These are phyloP conservation scores for Rhyacophila brunnea DNA, from an alignment of 1,140 invertebrate genomes.

Conservation along the genomic window DNA sequence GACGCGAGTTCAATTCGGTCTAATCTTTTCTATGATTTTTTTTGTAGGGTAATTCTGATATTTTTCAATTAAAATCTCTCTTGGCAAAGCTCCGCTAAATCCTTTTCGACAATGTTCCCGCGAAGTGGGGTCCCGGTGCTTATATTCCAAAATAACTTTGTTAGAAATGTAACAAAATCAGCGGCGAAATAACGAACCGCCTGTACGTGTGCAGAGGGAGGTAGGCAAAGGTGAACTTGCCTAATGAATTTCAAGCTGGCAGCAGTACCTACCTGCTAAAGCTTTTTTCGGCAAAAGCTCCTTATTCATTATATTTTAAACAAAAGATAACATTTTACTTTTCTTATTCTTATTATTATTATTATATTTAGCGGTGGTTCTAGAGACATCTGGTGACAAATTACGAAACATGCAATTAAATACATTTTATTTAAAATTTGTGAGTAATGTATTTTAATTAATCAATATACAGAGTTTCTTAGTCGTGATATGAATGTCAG, in stretches of 20 bases:
- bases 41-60: not conserved
- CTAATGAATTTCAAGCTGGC: conserved; percentile 21
- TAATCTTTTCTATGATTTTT: too few species aligned
- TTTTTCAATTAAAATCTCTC: not conserved
- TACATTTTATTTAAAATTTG: too few species aligned
- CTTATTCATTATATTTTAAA: not conserved
- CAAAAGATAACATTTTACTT: too few species aligned
- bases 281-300: not conserved
- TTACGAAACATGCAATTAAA: too few species aligned
- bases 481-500: too few species aligned
- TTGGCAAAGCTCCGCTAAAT: not conserved
- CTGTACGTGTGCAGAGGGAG: conserved; percentile 1
- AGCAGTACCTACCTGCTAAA: not conserved
- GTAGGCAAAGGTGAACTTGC: conserved; percentile 15
- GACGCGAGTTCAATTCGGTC: too few species aligned
- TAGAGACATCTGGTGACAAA: too few species aligned
- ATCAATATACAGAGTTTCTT: too few species aligned
- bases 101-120: conserved; percentile 4
- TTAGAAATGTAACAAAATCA: conserved; percentile 35
- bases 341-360: too few species aligned
- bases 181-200: conserved; percentile 33
- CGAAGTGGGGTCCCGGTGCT: conserved; percentile 1
- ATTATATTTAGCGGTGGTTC: too few species aligned
- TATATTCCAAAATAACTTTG: conserved; percentile 33
- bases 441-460: too few species aligned